Evolutionary conservation across 2,888 invertebrate species (phyloP), one percentile per base, ranked within the genome.

Genomic region (Vannuccia rotundouncinata): DNA sequence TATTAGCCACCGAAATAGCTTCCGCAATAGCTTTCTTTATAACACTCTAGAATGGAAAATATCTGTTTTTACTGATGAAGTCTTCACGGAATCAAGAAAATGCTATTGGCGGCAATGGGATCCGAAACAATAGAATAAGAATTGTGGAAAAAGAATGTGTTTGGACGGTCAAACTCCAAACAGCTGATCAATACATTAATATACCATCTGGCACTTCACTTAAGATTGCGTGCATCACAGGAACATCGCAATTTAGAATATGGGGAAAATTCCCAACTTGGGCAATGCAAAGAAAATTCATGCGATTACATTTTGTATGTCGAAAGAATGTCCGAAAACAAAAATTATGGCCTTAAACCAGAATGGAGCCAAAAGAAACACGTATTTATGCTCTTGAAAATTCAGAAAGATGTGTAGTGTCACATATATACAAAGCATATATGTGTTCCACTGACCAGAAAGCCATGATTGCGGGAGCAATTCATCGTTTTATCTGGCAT

Each of bases 361-460:
- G 75, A 31, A 75, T 75, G 75, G 75, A 75, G 31, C 75, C 75
- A 29, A 75, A 75, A 75, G 13, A 75, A 75, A 75, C 75, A 29
- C 31, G 75, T 31, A 75, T 75, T 31, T 75, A 75, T 75, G 75
- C 10, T n/a, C 29, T 75, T 29, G 75, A 75, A 75, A 31, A 25
- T 75, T 31, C 75, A 75, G 75, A 75, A 75, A 29, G 75, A 29
- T 75, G 75, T 31, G 29, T 75, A 29, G 31, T 75, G 75, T 75
- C 75, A 17, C 27, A n/a, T n/a, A n/a, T 75, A 29, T 75, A 75
- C 75, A 75, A 75, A 31, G 75, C 29, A 31, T 75, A 73, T 28
- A 75, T 75, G 66, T 66, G 25, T 66, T 66, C 66, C 66, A 66
- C n/a, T n/a, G n/a, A n/a, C n/a, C n/a, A n/a, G n/a, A n/a, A n/a